phyloP scores from a whole-genome alignment of 1,140 invertebrate genomes.

The Hormaphis cornu region DNA sequence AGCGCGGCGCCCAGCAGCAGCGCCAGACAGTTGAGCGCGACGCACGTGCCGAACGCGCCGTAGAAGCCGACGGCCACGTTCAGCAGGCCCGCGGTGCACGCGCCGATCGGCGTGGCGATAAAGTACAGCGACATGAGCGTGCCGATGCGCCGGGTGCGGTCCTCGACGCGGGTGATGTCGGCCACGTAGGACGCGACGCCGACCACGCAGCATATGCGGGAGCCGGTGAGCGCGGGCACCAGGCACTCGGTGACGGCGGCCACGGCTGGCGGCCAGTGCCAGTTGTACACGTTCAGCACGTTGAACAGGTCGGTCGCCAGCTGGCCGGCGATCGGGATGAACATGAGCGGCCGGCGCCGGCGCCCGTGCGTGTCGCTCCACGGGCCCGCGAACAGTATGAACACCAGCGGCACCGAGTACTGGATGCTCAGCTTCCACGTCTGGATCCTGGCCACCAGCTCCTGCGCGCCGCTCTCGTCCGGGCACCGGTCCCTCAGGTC shows the following conservation, averaged over 20 bases:
- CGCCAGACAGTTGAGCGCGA: conserved; percentile 2
- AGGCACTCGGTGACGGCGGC: conserved; percentile 35
- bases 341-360: conserved; percentile 44
- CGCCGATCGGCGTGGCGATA: conserved; percentile 27
- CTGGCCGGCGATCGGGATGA: conserved; percentile 41
- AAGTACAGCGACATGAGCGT: conserved; percentile 26
- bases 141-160: conserved; percentile 29
- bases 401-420: conserved; percentile 36
- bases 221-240: conserved; percentile 18
- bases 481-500: conserved; percentile 11
- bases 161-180: conserved; percentile 21
- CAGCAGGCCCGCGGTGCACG: conserved; percentile 11
- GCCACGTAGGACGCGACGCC: conserved; percentile 25
- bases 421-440: conserved; percentile 37
- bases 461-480: conserved; percentile 35
- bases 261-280: conserved; percentile 33
- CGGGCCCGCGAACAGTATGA: conserved; percentile 37
- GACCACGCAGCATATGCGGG: conserved; percentile 5
- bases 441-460: conserved; percentile 36
- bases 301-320: conserved; percentile 24
- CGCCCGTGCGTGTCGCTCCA: conserved; percentile 38
- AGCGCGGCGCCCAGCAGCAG: neutral
- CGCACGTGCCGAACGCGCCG: conserved; percentile 24
- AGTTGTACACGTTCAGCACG: conserved; percentile 33
- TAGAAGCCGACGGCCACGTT: conserved; percentile 27